These are phyloP conservation scores for Caranx melampygus DNA, from an alignment of 2,113 vertebrate species.

Conservation along the genomic window DNA sequence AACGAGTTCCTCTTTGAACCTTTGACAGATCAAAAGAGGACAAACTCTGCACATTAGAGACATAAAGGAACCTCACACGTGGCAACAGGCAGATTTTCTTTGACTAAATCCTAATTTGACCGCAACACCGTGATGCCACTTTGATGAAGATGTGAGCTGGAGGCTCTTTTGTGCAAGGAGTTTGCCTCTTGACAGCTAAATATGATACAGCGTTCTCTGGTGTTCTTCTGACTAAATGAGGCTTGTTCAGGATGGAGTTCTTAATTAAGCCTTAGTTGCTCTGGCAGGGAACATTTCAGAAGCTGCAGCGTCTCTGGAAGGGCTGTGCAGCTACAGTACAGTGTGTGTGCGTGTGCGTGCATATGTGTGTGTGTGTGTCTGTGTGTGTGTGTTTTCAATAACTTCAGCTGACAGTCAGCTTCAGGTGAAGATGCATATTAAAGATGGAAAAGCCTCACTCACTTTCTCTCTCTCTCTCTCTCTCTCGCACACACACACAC, in stretches of 20 bases:
- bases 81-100: not conserved
- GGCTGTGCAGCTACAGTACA: conserved; percentile 2
- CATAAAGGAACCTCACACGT: not conserved
- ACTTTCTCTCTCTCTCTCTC: not conserved
- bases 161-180: not conserved
- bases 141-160: conserved; percentile 32
- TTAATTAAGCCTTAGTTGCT: conserved; percentile 65
- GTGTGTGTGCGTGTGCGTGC: not conserved
- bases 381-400: conserved; percentile 28
- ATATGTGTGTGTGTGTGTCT: not conserved
- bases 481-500: conserved; percentile 5
- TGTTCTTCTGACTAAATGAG: conserved; percentile 57
- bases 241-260: conserved; percentile 51
- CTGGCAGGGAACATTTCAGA: conserved; percentile 37
- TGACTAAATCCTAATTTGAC: conserved; percentile 15
- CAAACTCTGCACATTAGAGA: not conserved
- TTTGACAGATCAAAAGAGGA: not conserved
- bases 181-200: conserved; percentile 38
- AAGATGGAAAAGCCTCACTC: conserved; percentile 64
- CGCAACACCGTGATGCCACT: not conserved
- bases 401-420: conserved; percentile 57
- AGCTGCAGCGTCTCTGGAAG: conserved; percentile 44
- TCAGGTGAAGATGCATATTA: conserved; percentile 70
- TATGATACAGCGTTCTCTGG: conserved; percentile 36
- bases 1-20: not conserved